phyloP scores from a whole-genome alignment of 1,140 invertebrate species.

The Drosophila setifemur region DNA sequence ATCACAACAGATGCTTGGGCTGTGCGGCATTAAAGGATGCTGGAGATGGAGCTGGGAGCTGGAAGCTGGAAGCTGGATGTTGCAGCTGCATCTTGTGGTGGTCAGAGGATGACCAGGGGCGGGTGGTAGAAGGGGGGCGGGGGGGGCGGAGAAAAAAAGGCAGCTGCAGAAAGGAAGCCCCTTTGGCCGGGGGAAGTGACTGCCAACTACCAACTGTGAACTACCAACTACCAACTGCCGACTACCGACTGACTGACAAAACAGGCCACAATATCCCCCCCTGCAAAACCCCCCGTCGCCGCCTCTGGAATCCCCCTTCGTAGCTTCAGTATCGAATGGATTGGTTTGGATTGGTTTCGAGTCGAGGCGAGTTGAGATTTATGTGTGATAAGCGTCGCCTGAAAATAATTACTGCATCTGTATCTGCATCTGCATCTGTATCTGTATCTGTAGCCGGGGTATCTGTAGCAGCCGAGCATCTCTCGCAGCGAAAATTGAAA shows the following conservation, averaged over 20 bases:
- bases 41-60: conserved; percentile 4
- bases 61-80: conserved; percentile 42
- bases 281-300: neutral
- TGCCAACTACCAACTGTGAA: conserved; percentile 21
- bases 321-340: conserved; percentile 36
- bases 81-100: conserved; percentile 56
- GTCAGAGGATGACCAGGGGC: conserved; percentile 5
- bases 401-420: conserved; percentile 79
- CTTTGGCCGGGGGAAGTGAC: conserved; percentile 65
- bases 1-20: conserved; percentile 74
- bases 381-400: conserved; percentile 80
- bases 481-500: conserved; percentile 73
- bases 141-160: neutral
- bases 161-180: conserved; percentile 72
- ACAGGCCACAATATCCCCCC: conserved; percentile 47
- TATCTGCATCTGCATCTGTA: conserved; percentile 6
- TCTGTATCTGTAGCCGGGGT: neutral
- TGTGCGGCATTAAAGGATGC: conserved; percentile 74
- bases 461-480: neutral
- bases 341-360: conserved; percentile 42
- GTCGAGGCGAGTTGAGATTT: conserved; percentile 53
- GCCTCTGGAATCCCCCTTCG: neutral
- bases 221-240: conserved; percentile 4
- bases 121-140: neutral
- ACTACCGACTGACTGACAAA: conserved; percentile 61